phyloP scores from a whole-genome alignment of 2,113 vertebrate genomes.

The Gobiocypris rarus region DNA sequence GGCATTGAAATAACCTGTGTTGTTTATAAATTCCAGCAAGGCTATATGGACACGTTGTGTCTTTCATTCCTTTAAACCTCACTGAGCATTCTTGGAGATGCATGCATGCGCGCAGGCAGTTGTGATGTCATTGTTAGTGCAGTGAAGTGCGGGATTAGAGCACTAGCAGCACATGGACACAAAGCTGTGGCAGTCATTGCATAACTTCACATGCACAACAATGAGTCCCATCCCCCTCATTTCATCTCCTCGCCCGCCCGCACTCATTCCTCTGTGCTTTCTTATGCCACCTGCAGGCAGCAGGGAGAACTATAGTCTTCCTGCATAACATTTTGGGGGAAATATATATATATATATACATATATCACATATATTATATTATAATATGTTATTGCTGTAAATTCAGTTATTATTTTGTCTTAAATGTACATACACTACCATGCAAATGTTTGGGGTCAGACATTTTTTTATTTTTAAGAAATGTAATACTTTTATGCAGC shows the following conservation, averaged over 20 bases:
- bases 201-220: constrained; percentile 81
- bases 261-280: constrained; percentile 5
- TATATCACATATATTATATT: too few relatives aligned
- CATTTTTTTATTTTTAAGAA: too few relatives aligned
- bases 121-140: constrained; percentile 32
- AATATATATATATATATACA: too few relatives aligned
- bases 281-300: constrained; percentile 71
- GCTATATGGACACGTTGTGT: not conserved
- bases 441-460: not conserved
- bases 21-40: not conserved
- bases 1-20: not conserved
- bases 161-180: not conserved
- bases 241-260: constrained; percentile 8
- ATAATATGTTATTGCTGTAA: not conserved
- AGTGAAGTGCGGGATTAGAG: constrained; percentile 45
- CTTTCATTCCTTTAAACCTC: not conserved
- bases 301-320: not conserved
- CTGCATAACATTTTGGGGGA: not conserved
- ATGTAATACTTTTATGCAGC: too few relatives aligned
- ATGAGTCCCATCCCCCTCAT: constrained; percentile 64
- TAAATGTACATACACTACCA: not conserved
- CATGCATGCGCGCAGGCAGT: not conserved
- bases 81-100: not conserved
- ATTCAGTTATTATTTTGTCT: not conserved
- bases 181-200: constrained; percentile 65